Evolutionary conservation across 2,888 invertebrate genomes (phyloP).

Genomic region (Rotaria sp.): DNA sequence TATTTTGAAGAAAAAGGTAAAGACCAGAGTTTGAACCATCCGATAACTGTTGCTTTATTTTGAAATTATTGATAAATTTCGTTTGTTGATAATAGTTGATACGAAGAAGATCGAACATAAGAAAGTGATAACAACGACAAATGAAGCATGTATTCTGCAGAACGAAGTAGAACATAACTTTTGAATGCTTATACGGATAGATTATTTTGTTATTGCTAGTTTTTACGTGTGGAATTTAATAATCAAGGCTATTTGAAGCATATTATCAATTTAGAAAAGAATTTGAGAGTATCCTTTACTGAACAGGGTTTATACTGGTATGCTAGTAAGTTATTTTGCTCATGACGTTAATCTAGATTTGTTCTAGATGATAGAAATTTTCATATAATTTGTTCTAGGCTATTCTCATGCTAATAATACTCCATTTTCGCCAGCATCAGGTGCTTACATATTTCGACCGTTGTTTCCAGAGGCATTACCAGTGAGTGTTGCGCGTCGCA

Average conservation of each 20-base stretch:
- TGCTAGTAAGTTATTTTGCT: background rate
- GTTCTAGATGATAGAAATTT: background rate
- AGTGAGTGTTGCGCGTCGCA: background rate
- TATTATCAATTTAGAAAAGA: constrained; percentile 7
- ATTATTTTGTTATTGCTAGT: background rate
- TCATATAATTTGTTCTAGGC: background rate
- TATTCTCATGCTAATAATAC: background rate
- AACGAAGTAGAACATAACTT: constrained; percentile 23
- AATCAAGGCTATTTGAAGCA: background rate
- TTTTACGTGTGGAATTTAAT: constrained; percentile 20
- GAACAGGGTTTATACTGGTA: constrained; percentile 25
- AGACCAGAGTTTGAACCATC: background rate
- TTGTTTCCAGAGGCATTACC: constrained; percentile 11
- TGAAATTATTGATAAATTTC: background rate
- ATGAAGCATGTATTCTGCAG: constrained; percentile 18
- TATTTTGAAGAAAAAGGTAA: constrained; percentile 11
- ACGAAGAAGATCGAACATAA: background rate
- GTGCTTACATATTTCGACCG: constrained; percentile 73
- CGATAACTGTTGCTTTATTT: background rate
- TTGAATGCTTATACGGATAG: background rate
- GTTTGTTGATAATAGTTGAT: background rate
- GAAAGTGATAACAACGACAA: background rate
- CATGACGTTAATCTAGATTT: background rate
- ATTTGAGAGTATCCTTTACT: background rate
- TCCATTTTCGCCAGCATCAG: constrained; percentile 65